Base-by-base conservation (phyloP, 2,888 invertebrate species). In the Brachyptera risi region DNA sequence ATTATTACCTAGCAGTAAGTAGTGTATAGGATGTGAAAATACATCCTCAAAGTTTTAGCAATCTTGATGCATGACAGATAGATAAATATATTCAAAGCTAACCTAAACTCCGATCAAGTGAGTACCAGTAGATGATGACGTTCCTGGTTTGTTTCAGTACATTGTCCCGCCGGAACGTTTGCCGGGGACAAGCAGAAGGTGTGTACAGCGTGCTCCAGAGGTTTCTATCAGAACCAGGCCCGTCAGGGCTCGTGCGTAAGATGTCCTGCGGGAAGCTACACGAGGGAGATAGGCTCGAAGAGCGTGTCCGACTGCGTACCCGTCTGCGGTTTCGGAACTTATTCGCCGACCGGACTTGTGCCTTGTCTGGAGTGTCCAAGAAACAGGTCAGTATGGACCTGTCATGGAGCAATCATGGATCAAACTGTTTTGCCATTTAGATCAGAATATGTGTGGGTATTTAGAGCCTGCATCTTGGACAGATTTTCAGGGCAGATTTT, bases 81-180 rank as follows among this genome's bases (percentile, higher is more conserved):
- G n/a, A n/a, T n/a, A n/a, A n/a, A n/a, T n/a, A n/a, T n/a, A n/a
- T n/a, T n/a, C n/a, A n/a, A n/a, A n/a, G n/a, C n/a, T n/a, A n/a
- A n/a, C n/a, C n/a, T n/a, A n/a, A n/a, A n/a, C n/a, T n/a, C n/a
- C n/a, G n/a, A n/a, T n/a, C n/a, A n/a, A n/a, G n/a, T n/a, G n/a
- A n/a, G n/a, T n/a, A n/a, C n/a, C n/a, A n/a, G n/a, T n/a, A n/a
- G n/a, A n/a, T n/a, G n/a, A n/a, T n/a, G n/a, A n/a, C n/a, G n/a
- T n/a, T n/a, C n/a, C n/a, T n/a, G n/a, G 64, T 60, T 59, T 59
- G 63, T 80, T 82, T 68, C 70, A 92, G 92, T 96, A 65, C 92
- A 97, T 72, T 99, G 99, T 73, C 97, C 98, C 5, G 95, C 96
- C 68, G 98, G 98, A 70, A 95, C 96, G 0, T 95, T 87, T 71